Percentiles rank a stretch among this genome's conserved stretches.
phyloP scores from a whole-genome alignment of 2,113 vertebrate species.

The Lichenostomus cassidix region DNA sequence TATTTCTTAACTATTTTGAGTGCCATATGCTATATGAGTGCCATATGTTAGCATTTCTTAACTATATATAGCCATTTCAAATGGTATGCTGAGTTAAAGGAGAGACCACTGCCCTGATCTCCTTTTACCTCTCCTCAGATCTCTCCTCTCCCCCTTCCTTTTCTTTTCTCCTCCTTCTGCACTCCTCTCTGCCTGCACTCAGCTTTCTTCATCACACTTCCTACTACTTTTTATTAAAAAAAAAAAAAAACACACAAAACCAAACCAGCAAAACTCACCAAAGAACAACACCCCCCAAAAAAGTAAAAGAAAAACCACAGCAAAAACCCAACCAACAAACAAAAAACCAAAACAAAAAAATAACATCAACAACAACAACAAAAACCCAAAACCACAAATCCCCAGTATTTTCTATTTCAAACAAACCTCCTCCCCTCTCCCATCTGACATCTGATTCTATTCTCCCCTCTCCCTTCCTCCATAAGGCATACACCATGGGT shows the following conservation, averaged over 20 bases:
- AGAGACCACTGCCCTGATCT: conserved; percentile 15
- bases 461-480: background rate
- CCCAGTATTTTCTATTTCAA: conserved; percentile 30
- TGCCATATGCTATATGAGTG: conserved; percentile 65
- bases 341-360: background rate
- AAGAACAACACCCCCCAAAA: no score
- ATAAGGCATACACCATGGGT: background rate
- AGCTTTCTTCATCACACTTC: conserved; percentile 31
- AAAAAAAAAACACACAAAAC: background rate
- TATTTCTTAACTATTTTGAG: conserved; percentile 70
- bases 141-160: background rate
- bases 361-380: no score
- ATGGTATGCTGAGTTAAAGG: background rate
- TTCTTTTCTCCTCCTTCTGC: conserved; percentile 12
- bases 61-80: conserved; percentile 59
- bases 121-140: conserved; percentile 23
- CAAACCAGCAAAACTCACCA: no score
- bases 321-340: background rate
- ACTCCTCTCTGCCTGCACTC: background rate
- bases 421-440: background rate
- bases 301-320: background rate
- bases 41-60: conserved; percentile 63
- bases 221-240: conserved; percentile 27
- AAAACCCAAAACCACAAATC: background rate
- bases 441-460: background rate